phyloP scores from a whole-genome alignment of 2,888 invertebrate genomes.

The Drosophila tanythrix region DNA sequence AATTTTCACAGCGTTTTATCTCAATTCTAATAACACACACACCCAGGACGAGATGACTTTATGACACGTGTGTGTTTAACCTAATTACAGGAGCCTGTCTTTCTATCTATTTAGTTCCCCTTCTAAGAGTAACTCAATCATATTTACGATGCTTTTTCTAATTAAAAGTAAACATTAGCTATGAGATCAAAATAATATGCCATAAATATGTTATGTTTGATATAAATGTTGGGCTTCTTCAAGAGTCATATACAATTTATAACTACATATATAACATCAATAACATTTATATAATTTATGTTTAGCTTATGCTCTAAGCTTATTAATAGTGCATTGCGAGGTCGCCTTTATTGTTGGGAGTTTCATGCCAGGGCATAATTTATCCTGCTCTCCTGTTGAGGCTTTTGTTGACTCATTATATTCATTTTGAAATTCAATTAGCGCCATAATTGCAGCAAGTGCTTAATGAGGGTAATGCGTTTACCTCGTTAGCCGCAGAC shows the following conservation, averaged over 20 bases:
- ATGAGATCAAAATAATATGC: background rate
- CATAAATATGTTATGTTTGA: background rate
- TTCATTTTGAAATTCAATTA: constrained; percentile 76
- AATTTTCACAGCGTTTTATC: constrained; percentile 66
- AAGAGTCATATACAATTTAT: background rate
- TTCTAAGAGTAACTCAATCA: background rate
- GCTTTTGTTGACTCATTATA: constrained; percentile 70
- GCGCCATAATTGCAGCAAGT: constrained; percentile 70
- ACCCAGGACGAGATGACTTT: constrained; percentile 33
- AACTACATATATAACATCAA: background rate
- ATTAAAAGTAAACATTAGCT: background rate
- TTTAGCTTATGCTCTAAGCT: background rate
- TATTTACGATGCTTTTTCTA: background rate
- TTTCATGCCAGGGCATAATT: constrained; percentile 35
- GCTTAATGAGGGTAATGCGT: constrained; percentile 72
- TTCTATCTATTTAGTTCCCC: constrained; percentile 23
- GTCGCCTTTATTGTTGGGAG: constrained; percentile 7
- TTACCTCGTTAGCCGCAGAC: constrained; percentile 50
- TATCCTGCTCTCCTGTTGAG: constrained; percentile 32
- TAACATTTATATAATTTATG: background rate
- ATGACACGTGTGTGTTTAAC: constrained; percentile 69
- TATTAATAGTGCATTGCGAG: background rate
- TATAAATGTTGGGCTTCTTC: background rate
- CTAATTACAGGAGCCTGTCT: constrained; percentile 62
- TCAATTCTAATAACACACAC: constrained; percentile 32